phyloP scores from a whole-genome alignment of 2,888 invertebrate species.

The Cryptus armator region DNA sequence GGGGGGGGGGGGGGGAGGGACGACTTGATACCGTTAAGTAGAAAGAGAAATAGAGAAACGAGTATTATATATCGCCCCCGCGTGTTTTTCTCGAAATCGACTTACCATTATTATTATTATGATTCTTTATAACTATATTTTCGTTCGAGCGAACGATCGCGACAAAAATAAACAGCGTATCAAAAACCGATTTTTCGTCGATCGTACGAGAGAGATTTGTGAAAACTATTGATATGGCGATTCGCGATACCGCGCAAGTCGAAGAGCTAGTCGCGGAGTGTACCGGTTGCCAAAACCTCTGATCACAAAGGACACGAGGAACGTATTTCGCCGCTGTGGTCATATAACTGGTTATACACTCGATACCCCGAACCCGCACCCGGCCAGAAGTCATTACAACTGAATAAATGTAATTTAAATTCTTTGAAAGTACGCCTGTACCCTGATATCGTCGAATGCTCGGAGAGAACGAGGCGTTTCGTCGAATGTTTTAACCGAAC shows the following conservation, averaged over 20 bases:
- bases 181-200: slow-evolving; percentile 9
- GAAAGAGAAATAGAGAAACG: slow-evolving; percentile 33
- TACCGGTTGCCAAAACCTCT: slow-evolving; percentile 60
- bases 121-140: slow-evolving; percentile 1
- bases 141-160: neutral
- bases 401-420: slow-evolving; percentile 53
- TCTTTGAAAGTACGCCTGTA: neutral
- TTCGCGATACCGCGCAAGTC: slow-evolving; percentile 10
- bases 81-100: neutral
- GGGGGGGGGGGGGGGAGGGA: too few relatives aligned
- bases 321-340: slow-evolving; percentile 39
- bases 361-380: slow-evolving; percentile 22
- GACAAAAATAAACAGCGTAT: slow-evolving; percentile 20
- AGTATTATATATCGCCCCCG: neutral
- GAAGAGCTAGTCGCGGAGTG: slow-evolving; percentile 37
- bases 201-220: slow-evolving; percentile 6
- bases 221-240: slow-evolving; percentile 29
- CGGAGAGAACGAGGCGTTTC: neutral
- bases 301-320: slow-evolving; percentile 52
- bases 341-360: slow-evolving; percentile 48
- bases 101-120: slow-evolving; percentile 32
- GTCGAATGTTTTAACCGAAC: neutral
- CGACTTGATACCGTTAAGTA: slow-evolving; percentile 53
- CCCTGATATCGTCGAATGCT: neutral
- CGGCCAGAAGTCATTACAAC: slow-evolving; percentile 52